Evolutionary conservation across 2,797 vertebrate genomes (phyloP), one percentile per base, ranked within the genome.

Genomic region (Aplochiton taeniatus): DNA sequence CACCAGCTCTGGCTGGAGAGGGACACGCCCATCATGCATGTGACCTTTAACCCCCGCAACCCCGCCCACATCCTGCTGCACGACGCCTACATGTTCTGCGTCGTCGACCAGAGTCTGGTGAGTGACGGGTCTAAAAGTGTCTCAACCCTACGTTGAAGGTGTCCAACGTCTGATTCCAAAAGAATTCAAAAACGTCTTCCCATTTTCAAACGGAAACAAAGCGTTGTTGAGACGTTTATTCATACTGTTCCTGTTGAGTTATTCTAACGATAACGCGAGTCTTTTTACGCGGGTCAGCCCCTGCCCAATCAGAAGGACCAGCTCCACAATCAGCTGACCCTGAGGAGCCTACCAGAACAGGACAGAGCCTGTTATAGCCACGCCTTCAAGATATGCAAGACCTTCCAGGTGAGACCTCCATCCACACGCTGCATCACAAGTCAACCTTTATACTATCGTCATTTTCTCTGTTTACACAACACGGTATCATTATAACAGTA

Each of bases 341-440:
- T 96, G 46, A 93, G 77, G 58, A 91, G 89, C 66, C 89, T 96
- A 16, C 87, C 95, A 0, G 92, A 91, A 78, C 68, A 74, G 0
- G 83, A 93, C 68, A 87, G 93, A 73, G 81, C 71, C 51, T 66
- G 76, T 61, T 81, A 90, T 4, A 90, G 89, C 48, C 95, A 97
- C 0, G 94, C 95, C 49, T 98, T 99, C 79, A 99, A 98, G 90
- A 92, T 96, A 65, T 96, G 94, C 88, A 98, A 94, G 83, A 92
- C 74, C 63, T 99, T 94, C 78, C 93, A 96, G 95, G 97, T 98
- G 81, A 51, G 83, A 47, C 4, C 0, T 10, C 42, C 11, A 41
- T 44, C 5, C 17, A 16, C 4, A 3, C 5, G 31, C 13, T 51
- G 8, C 18, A 31, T 10, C 18, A 31, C 54, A 31, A 14, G 20